phyloP scores from a whole-genome alignment of 2,888 invertebrate species.

The Drosophila falleni region DNA sequence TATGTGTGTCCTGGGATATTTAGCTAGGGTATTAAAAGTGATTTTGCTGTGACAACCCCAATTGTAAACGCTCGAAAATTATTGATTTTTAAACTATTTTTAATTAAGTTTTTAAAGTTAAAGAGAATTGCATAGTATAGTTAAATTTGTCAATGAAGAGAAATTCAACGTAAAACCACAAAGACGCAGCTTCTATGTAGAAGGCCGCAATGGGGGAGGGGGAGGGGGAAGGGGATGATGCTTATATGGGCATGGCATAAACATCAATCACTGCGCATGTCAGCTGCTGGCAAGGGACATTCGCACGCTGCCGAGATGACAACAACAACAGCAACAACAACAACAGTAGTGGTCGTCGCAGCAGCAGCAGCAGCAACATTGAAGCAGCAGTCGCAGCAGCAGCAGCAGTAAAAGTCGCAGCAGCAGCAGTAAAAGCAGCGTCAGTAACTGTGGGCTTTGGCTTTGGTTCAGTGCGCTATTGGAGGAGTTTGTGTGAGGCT shows the following conservation, averaged over 20 bases:
- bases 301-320: slow-evolving; percentile 43
- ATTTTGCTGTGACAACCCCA: too few species aligned
- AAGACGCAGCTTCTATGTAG: slow-evolving; percentile 9
- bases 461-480: slow-evolving; percentile 63
- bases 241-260: slow-evolving; percentile 44
- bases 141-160: not conserved
- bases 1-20: too few species aligned
- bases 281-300: slow-evolving; percentile 49
- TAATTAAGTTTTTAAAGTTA: too few species aligned
- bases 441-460: slow-evolving; percentile 34
- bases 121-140: not conserved
- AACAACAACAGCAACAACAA: slow-evolving; percentile 8
- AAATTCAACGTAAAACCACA: slow-evolving; percentile 27
- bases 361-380: not conserved
- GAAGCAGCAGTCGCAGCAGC: slow-evolving; percentile 31
- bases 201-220: too few species aligned
- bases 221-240: not conserved
- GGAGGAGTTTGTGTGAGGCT: slow-evolving; percentile 70
- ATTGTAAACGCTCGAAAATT: too few species aligned
- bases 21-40: too few species aligned
- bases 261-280: slow-evolving; percentile 68
- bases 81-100: too few species aligned
- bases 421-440: slow-evolving; percentile 31
- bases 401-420: slow-evolving; percentile 24
- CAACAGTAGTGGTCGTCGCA: slow-evolving; percentile 4